These are phyloP conservation scores for Petrosia ficiformis DNA, from an alignment of 37 sponge, comb jelly and placozoan species.

Conservation along the genomic window DNA sequence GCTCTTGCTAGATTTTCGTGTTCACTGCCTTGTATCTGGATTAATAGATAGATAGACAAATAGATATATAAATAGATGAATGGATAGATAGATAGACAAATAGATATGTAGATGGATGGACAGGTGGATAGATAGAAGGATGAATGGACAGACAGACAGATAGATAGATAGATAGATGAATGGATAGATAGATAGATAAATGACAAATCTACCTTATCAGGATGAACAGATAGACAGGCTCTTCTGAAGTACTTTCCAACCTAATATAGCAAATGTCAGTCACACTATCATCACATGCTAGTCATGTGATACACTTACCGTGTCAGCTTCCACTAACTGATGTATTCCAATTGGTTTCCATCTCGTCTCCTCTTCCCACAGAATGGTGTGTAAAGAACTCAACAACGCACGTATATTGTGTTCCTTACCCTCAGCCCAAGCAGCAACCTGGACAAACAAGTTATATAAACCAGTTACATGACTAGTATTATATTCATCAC, in stretches of 20 bases:
- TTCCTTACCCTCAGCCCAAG: constrained; percentile 86
- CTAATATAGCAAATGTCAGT: constrained; percentile 16
- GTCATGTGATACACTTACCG: constrained; percentile 38
- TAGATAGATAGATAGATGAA: background rate
- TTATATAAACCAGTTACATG: background rate
- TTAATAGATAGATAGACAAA: background rate
- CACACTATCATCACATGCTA: background rate
- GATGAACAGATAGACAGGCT: constrained; percentile 93
- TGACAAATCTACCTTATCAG: constrained; percentile 86
- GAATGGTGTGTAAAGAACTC: constrained; percentile 77
- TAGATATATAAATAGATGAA: background rate
- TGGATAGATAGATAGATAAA: background rate
- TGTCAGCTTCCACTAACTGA: constrained; percentile 79
- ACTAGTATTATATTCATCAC: constrained; percentile 24
- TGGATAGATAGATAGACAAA: background rate
- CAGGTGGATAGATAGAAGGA: background rate
- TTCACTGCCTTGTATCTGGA: constrained; percentile 20
- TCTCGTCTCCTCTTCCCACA: constrained; percentile 90
- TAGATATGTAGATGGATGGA: background rate
- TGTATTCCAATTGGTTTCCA: constrained; percentile 91
- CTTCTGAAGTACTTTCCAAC: constrained; percentile 85
- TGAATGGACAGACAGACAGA: background rate
- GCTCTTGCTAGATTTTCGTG: constrained; percentile 82
- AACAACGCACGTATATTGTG: constrained; percentile 92
- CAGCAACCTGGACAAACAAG: constrained; percentile 54